phyloP scores from a whole-genome alignment of 2,113 vertebrate genomes.

The Crotalus helleri region DNA sequence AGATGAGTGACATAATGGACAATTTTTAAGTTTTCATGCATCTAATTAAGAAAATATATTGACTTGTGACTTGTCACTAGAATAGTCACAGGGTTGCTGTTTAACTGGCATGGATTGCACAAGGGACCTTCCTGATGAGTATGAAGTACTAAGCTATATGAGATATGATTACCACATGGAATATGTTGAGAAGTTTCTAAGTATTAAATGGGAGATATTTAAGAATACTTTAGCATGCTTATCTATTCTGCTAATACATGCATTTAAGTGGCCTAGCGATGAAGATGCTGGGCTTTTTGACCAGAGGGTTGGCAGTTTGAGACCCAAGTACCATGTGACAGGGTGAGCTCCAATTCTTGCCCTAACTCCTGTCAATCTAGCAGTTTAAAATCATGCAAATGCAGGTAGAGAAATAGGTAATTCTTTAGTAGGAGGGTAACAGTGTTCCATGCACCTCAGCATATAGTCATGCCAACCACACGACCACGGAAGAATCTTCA shows the following conservation, averaged over 20 bases:
- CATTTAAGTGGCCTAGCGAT: not conserved
- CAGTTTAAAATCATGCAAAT: not conserved
- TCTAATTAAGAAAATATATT: slow-evolving; percentile 41
- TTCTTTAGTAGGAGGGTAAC: not conserved
- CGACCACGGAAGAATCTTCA: not conserved
- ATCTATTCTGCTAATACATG: not conserved
- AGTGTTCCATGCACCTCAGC: not conserved
- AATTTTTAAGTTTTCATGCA: slow-evolving; percentile 36
- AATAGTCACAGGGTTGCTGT: slow-evolving; percentile 40
- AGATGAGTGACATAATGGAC: slow-evolving; percentile 37
- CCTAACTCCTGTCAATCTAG: not conserved
- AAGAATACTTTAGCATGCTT: not conserved
- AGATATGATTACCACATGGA: slow-evolving; percentile 21
- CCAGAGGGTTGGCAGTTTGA: not conserved
- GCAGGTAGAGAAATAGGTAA: not conserved
- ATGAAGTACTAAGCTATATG: not conserved
- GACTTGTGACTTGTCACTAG: slow-evolving; percentile 34
- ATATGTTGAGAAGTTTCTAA: not conserved
- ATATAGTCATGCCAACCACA: not conserved
- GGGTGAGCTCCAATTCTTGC: not conserved
- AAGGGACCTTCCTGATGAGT: slow-evolving; percentile 3
- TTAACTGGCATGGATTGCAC: slow-evolving; percentile 40
- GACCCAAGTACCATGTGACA: not conserved
- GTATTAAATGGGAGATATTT: not conserved
- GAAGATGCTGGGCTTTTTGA: not conserved